These are phyloP conservation scores for Notamacropus eugenii DNA, from an alignment of 2,797 vertebrate species.

Conservation along the genomic window DNA sequence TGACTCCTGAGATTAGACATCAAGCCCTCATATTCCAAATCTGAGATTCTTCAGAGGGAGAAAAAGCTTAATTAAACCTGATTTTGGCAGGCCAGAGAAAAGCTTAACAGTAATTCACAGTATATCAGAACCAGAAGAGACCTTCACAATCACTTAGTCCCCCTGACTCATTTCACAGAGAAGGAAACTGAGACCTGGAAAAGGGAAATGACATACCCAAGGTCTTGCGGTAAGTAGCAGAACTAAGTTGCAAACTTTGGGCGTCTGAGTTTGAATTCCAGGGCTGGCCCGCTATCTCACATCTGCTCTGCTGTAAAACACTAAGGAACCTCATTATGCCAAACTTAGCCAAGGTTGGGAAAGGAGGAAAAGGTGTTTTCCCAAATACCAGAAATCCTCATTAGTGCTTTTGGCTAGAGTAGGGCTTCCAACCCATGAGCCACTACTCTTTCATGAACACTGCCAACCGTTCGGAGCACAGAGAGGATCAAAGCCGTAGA, in stretches of 20 bases:
- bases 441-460: neutral
- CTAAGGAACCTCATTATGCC: neutral
- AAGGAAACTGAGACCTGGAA: neutral
- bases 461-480: neutral
- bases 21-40: neutral
- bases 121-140: neutral
- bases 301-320: neutral
- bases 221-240: neutral
- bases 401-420: neutral
- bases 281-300: neutral
- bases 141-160: neutral
- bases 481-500: too few relatives aligned
- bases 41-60: neutral
- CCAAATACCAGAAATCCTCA: neutral
- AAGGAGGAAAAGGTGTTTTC: neutral
- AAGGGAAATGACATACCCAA: neutral
- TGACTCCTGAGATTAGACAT: neutral
- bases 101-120: neutral
- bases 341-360: neutral
- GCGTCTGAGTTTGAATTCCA: neutral
- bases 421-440: neutral
- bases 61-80: neutral
- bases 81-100: neutral
- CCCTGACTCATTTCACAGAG: neutral
- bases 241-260: neutral